These are phyloP conservation scores for Fragum whitleyi DNA, from an alignment of 2,888 invertebrate genomes.

Conservation along the genomic window DNA sequence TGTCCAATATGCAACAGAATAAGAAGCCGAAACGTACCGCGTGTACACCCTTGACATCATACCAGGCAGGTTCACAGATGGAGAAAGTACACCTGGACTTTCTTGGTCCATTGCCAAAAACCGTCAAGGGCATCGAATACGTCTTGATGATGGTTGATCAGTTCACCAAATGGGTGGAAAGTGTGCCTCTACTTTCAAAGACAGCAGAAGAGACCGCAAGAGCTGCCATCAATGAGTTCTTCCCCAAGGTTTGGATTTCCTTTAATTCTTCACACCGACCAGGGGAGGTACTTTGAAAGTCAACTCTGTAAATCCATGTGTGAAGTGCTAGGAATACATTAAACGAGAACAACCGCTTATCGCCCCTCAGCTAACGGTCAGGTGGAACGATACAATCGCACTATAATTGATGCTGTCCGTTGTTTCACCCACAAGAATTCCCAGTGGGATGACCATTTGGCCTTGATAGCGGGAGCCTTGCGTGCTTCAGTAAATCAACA, in stretches of 20 bases:
- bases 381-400: slow-evolving; percentile 9
- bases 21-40: slow-evolving; percentile 25
- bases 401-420: slow-evolving; percentile 15
- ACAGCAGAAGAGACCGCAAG: slow-evolving; percentile 45
- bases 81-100: slow-evolving; percentile 39
- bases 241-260: slow-evolving; percentile 47
- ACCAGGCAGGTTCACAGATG: slow-evolving; percentile 90
- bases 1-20: slow-evolving; percentile 27
- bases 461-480: neutral
- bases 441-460: slow-evolving; percentile 6
- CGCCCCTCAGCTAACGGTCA: slow-evolving; percentile 14
- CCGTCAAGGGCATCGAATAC: slow-evolving; percentile 25
- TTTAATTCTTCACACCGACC: slow-evolving; percentile 40
- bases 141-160: too few species aligned
- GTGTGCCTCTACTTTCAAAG: neutral
- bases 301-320: neutral
- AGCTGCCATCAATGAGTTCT: slow-evolving; percentile 46
- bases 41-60: slow-evolving; percentile 86
- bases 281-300: slow-evolving; percentile 33
- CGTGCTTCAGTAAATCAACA: slow-evolving; percentile 10
- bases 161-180: slow-evolving; percentile 35
- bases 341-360: slow-evolving; percentile 7
- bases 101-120: too few species aligned
- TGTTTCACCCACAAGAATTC: neutral
- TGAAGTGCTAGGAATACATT: neutral